Conservation (phyloP, 2,797 vertebrate species). For the Malacoraja senta region DNA sequence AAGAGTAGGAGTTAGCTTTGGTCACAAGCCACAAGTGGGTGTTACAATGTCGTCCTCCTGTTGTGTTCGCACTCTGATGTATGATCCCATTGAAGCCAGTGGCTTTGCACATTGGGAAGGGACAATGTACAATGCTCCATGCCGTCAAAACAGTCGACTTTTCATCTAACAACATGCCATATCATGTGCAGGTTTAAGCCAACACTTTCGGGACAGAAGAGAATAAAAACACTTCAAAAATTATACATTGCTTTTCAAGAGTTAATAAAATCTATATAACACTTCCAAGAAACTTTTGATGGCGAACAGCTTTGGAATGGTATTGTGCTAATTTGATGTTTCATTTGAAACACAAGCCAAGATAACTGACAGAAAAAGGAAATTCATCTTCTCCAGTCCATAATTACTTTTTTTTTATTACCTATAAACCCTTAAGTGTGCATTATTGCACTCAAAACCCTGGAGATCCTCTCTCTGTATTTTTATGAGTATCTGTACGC, state of each 20-base stretch:
- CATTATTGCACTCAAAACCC: conserved; percentile 25
- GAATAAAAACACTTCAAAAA: not conserved
- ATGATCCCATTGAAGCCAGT: too few relatives aligned
- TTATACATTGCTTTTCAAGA: not conserved
- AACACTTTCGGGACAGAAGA: not conserved
- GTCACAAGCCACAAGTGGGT: too few relatives aligned
- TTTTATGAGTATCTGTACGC: conserved; percentile 32
- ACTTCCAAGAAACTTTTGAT: not conserved
- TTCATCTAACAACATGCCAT: not conserved
- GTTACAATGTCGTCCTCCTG: too few relatives aligned
- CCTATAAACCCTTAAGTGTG: conserved; percentile 26
- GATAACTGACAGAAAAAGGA: conserved; percentile 25
- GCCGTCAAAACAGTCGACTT: too few relatives aligned
- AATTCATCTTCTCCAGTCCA: conserved; percentile 7
- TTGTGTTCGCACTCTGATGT: too few relatives aligned
- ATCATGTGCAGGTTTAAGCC: not conserved
- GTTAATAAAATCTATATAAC: conserved; percentile 25
- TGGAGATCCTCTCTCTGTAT: conserved; percentile 26
- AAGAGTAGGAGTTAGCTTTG: too few relatives aligned
- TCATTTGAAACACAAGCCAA: conserved; percentile 27
- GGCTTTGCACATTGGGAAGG: too few relatives aligned
- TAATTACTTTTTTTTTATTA: conserved; percentile 35
- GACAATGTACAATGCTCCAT: too few relatives aligned
- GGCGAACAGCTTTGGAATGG: not conserved
- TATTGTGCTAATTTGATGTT: conserved; percentile 10